phyloP scores from a whole-genome alignment of 2,113 vertebrate genomes.

The Ictalurus furcatus region DNA sequence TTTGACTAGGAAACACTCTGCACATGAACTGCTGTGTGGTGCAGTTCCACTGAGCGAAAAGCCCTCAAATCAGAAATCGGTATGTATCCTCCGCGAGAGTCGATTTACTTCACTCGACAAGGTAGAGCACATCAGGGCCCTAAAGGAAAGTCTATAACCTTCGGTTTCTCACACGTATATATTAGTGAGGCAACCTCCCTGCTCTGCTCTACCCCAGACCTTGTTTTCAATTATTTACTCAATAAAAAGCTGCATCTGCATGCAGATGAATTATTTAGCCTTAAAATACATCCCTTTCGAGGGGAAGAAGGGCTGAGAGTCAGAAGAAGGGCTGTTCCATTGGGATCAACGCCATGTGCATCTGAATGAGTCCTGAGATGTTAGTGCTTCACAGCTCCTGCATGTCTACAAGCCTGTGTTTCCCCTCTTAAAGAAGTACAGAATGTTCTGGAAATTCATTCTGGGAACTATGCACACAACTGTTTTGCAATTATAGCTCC shows the following conservation, averaged over 20 bases:
- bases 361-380: not conserved
- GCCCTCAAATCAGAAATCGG: not conserved
- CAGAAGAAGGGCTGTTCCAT: not conserved
- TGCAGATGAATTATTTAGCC: conserved; percentile 69
- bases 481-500: not conserved
- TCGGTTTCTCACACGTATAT: not conserved
- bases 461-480: not conserved
- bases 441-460: not conserved
- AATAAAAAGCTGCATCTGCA: conserved; percentile 74
- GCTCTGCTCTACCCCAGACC: conserved; percentile 4
- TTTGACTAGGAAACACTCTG: conserved; percentile 38
- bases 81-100: too few relatives aligned
- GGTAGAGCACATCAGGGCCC: not conserved
- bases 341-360: conserved; percentile 16
- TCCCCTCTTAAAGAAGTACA: conserved; percentile 14
- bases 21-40: conserved; percentile 9
- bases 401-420: not conserved
- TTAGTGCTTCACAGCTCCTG: not conserved
- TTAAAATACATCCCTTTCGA: conserved; percentile 63
- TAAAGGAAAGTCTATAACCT: not conserved
- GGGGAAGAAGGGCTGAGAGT: not conserved
- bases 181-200: not conserved
- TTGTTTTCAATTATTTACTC: conserved; percentile 71
- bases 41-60: not conserved
- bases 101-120: not conserved